Evolutionary conservation across 2,888 invertebrate genomes (phyloP).

Genomic region (Lasius platythorax): DNA sequence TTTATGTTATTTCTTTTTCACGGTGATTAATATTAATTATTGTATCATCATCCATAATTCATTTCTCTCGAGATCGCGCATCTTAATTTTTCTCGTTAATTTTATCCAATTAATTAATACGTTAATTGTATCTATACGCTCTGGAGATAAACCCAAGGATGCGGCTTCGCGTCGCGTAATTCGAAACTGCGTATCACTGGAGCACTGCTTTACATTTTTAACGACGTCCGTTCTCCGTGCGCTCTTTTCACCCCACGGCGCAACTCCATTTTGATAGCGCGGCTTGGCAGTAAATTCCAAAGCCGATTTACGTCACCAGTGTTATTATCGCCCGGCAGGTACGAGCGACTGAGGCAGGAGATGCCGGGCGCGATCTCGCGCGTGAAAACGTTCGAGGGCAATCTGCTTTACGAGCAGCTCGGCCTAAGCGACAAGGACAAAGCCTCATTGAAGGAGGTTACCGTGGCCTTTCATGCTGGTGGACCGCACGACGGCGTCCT

Average conservation of each 20-base stretch:
- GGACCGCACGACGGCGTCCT: slow-evolving; percentile 75
- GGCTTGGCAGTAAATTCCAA: slow-evolving; percentile 29
- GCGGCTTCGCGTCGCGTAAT: background rate
- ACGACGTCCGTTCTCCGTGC: background rate
- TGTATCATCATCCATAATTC: background rate
- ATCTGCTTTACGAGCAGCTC: slow-evolving; percentile 76
- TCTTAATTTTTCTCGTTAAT: background rate
- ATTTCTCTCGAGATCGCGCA: too few species aligned
- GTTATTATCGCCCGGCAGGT: slow-evolving; percentile 71
- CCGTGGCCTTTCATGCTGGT: slow-evolving; percentile 78
- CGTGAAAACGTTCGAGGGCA: slow-evolving; percentile 77
- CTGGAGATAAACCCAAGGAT: background rate
- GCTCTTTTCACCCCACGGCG: background rate
- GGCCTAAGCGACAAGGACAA: slow-evolving; percentile 67
- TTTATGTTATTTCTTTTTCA: background rate
- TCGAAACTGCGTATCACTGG: background rate
- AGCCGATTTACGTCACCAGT: slow-evolving; percentile 44
- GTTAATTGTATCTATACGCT: background rate
- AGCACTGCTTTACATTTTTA: slow-evolving; percentile 9
- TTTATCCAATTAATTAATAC: background rate
- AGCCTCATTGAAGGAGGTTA: slow-evolving; percentile 68
- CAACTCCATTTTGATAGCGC: slow-evolving; percentile 27
- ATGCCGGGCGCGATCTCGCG: slow-evolving; percentile 74
- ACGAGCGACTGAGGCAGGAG: slow-evolving; percentile 77
- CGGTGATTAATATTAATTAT: background rate